phyloP scores from a whole-genome alignment of 2,888 invertebrate genomes.

The Sminthurinus aureus region DNA sequence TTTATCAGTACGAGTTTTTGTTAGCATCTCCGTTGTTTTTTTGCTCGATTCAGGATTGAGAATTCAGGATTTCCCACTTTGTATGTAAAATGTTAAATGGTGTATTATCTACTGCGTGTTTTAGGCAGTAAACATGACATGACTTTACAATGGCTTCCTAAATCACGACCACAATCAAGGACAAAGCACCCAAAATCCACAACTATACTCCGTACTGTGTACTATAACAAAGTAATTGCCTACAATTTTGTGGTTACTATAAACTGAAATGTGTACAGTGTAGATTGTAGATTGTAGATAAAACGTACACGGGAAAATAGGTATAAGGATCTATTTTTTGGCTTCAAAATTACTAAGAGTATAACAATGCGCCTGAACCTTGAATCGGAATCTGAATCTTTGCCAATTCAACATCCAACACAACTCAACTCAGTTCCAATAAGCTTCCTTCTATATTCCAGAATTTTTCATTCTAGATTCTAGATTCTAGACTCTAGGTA shows the following conservation, averaged over 20 bases:
- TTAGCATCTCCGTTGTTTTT: background rate
- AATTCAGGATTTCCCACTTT: background rate
- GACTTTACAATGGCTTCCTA: slow-evolving; percentile 20
- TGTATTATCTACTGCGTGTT: background rate
- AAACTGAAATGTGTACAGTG: background rate
- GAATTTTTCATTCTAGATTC: no score
- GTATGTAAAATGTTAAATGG: background rate
- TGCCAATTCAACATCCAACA: slow-evolving; percentile 24
- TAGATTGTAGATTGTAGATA: slow-evolving; percentile 8
- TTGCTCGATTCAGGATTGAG: background rate
- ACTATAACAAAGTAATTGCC: slow-evolving; percentile 18
- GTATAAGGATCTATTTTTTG: background rate
- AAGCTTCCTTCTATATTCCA: slow-evolving; percentile 22
- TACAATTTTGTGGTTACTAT: background rate
- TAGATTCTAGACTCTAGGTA: background rate
- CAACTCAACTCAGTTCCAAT: background rate
- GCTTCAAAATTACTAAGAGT: slow-evolving; percentile 18
- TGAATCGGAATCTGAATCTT: slow-evolving; percentile 19
- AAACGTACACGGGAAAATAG: no score
- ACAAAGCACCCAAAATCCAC: no score
- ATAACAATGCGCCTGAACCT: no score
- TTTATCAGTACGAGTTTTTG: no score
- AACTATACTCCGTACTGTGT: no score
- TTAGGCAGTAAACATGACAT: background rate
- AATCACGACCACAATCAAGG: slow-evolving; percentile 29